Base-by-base conservation (phyloP, 2,113 vertebrate species). In the Chionomys nivalis region DNA sequence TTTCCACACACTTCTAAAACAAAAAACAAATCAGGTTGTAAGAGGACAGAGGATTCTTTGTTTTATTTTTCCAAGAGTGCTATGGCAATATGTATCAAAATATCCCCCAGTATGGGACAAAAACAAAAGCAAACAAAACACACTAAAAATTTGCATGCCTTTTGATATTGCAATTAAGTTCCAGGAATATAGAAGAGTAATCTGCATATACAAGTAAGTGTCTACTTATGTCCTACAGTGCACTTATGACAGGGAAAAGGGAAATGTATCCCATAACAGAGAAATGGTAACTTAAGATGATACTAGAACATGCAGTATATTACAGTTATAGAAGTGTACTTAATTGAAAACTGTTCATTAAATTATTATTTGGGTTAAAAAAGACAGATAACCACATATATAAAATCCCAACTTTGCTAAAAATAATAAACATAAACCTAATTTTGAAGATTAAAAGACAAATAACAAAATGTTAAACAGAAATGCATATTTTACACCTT, bases 381-480 rank as follows among this genome's bases (percentile, higher is more conserved):
- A 75, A 93, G 42, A 81, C 58, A 70, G 76, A 79, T 77, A 79
- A 63, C 16, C 47, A 91, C 1, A 68, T 47, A 58, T 73, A 72
- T 2, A 86, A 52, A 76, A 91, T 49, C 10, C 36, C 21, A 87
- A 39, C 73, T 94, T 95, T 94, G 78, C 52, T 95, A 72, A 94
- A 89, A 94, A 92, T 31, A 78, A 95, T 21, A 44, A 31, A 87
- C 2, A 89, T 39, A 92, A 95, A 86, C 11, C n/a, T 90, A 97
- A 87, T 89, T 79, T 86, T 65, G 66, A 94, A 66, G n/a, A 83
- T 0, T 65, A 19, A 82, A 94, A 96, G 66, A 89, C 36, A 68
- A 68, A 85, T 36, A 94, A 93, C 42, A 96, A 90, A 92, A 86
- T 42, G 24, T 82, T 82, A 96, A 91, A 76, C 66, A 49, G 87